Base-by-base conservation (phyloP, 2,113 vertebrate genomes). In the Cololabis saira region DNA sequence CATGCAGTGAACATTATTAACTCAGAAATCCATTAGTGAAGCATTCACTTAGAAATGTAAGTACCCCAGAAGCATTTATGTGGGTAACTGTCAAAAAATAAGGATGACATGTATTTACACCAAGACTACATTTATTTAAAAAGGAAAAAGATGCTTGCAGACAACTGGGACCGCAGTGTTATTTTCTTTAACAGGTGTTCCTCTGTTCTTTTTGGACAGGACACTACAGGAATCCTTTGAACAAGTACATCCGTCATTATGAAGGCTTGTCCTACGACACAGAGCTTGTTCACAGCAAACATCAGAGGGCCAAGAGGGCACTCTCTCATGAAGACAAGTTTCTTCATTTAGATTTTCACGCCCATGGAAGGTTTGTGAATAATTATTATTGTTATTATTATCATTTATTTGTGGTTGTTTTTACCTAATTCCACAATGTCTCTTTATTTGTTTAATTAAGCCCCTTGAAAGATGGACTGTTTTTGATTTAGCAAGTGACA, bases 221-320 rank as follows among this genome's bases (percentile, higher is more conserved):
- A 85, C 95, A 97, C 45, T 98, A 96, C 87, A 96, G 97, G 85
- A 98, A 98, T 83, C 96, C 96, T 64, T 88, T 99, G 67, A 98
- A 95, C 90, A 96, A 97, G 86, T 95, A 96, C 78, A 95, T 99
- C 85, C 95, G 91, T 56, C 97, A 99, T 93, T 98, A 98, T 92
- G 98, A 99, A 93, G 98, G 96, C 67, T 92, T 99, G 80, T 96
- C 96, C 68, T 99, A 98, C 0, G 93, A 95, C 79, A 93, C 93
- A 71, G 95, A 96, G 83, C 82, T 92, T 67, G 89, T 99, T 88
- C 95, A 98, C 92, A 93, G 92, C 93, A 95, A 94, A 80, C 97
- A 98, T 92, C 95, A 96, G 92, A 94, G 96, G 92, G 95, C 94
- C 92, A 98, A 95, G 92, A 94, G 97, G 91, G 96, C 96, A 5